Evolutionary conservation across 2,113 vertebrate species (phyloP), one percentile per base, ranked within the genome.

Genomic region (Semnopithecus entellus): DNA sequence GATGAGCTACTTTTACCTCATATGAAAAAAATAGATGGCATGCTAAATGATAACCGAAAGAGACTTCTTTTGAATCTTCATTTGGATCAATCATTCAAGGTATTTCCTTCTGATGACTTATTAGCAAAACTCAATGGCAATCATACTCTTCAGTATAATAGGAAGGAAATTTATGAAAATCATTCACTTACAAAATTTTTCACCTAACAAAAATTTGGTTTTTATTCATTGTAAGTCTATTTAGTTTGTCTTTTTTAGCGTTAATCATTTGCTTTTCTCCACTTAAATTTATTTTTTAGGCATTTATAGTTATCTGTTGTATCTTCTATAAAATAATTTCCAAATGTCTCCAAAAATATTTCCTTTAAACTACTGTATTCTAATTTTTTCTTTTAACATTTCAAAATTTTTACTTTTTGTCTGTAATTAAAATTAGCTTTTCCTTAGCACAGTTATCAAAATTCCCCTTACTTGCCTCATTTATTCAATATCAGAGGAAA

Each of bases 1-100:
- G 99, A 99, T 99, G 99, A 99, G 91, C 98, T 99, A 12, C 99
- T 99, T 98, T 98, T 99, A 98, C 99, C 99, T 97, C 99, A 99
- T 90, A 99, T 99, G 99, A 99, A 99, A 98, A 99, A 99, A 98
- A 99, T 99, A 91, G 99, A 99, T 93, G 99, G 99, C 8, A 99
- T 99, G 99, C 99, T 99, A 97, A 99, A 99, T 88, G 99, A 99
- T 98, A 99, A 99, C 97, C 99, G 99, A 96, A 99, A 99, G 97
- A 99, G 99, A 94, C 98, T 99, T 97, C 99, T 99, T 97, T 98
- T 99, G 97, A 99, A 99, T 98, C 98, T 99, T 79, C 99, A 98
- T 97, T 98, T 99, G 98, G 99, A 99, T 94, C 99, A 99, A 73
- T 97, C 99, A 93, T 99, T 99, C 90, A 99, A 99, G 99, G 99